Conservation (phyloP, 2,888 invertebrate species). For the Syrphus vitripennis region DNA sequence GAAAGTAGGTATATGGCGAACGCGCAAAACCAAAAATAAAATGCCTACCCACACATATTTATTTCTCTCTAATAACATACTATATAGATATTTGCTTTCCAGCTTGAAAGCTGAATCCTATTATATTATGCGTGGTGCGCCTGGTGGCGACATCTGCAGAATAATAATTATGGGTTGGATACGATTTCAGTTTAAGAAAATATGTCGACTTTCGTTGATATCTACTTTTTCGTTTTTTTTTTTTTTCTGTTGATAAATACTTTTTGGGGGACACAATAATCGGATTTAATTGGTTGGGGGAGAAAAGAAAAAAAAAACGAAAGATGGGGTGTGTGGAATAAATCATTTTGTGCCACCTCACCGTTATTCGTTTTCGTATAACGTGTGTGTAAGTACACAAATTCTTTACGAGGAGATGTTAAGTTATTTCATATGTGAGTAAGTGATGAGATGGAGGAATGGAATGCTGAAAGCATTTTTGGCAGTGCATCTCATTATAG, state of each 20-base stretch:
- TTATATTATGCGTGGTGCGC: constrained; percentile 62
- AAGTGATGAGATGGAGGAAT: background rate
- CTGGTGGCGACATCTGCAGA: constrained; percentile 66
- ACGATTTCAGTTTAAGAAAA: constrained; percentile 43
- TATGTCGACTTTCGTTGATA: constrained; percentile 33
- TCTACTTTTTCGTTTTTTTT: background rate
- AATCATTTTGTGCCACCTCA: constrained; percentile 32
- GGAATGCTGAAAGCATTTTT: background rate
- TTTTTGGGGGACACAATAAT: constrained; percentile 49
- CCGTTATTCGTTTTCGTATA: background rate
- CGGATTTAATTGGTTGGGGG: constrained; percentile 59
- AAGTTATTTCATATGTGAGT: background rate
- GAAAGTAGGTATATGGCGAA: background rate
- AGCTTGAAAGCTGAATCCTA: constrained; percentile 49
- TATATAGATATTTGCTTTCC: background rate
- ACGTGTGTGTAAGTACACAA: background rate
- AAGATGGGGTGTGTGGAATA: constrained; percentile 17
- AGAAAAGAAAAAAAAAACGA: background rate
- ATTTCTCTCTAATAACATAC: background rate
- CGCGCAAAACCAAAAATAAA: constrained; percentile 7
- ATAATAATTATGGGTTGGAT: constrained; percentile 67
- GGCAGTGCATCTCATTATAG: background rate
- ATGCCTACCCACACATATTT: constrained; percentile 8
- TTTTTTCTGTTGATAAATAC: background rate
- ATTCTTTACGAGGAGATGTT: background rate